These are phyloP conservation scores for Scytalopus superciliaris DNA, from an alignment of 2,113 vertebrate species.

Conservation along the genomic window DNA sequence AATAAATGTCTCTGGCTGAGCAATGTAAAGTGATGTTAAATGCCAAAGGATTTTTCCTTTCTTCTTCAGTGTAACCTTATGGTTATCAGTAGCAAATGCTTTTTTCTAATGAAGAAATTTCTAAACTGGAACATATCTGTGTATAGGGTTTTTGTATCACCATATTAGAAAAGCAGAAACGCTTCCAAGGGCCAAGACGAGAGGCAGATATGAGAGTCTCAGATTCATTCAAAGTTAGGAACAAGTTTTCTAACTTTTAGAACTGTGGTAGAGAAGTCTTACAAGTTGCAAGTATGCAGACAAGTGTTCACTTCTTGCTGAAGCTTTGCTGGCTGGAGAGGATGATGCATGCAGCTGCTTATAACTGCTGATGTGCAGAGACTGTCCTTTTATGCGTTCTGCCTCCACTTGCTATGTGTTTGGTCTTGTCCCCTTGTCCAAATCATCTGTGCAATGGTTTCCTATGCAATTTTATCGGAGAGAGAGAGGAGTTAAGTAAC, in stretches of 20 bases:
- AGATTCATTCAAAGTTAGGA: neutral
- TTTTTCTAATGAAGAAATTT: neutral
- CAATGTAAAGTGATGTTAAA: neutral
- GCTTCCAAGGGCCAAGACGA: neutral
- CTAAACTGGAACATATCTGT: neutral
- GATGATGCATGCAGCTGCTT: neutral
- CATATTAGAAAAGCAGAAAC: neutral
- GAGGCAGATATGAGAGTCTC: neutral
- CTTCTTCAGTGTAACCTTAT: neutral
- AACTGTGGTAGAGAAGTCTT: neutral
- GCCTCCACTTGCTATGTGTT: neutral
- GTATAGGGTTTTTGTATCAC: neutral
- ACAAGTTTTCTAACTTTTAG: neutral
- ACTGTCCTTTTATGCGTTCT: neutral
- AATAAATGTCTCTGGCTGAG: neutral
- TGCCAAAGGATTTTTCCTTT: neutral
- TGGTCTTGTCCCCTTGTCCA: neutral
- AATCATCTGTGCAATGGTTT: neutral
- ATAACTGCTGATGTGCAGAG: neutral
- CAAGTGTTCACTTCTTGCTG: neutral
- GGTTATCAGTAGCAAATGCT: neutral
- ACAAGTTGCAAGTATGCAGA: neutral
- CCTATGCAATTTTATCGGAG: neutral
- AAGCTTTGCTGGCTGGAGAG: neutral
- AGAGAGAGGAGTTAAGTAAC: neutral